Conservation (phyloP, 2,113 vertebrate species). For the Alces alces region DNA sequence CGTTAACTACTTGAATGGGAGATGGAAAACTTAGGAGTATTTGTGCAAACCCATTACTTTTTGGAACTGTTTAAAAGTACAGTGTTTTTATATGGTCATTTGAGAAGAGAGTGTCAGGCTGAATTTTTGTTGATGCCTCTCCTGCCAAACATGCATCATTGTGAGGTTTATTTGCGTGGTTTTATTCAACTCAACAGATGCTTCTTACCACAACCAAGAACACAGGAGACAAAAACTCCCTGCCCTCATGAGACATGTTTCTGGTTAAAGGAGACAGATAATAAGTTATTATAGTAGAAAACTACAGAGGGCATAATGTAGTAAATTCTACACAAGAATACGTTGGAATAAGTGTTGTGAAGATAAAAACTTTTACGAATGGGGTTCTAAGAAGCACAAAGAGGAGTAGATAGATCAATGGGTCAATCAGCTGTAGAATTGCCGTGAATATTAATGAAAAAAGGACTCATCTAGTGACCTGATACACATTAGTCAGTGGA, state of each 20-base stretch:
- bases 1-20: background rate
- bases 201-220: background rate
- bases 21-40: background rate
- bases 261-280: background rate
- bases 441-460: background rate
- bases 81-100: background rate
- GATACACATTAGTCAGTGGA: background rate
- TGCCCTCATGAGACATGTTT: background rate
- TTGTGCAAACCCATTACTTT: background rate
- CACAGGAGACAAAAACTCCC: background rate
- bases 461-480: background rate
- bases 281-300: background rate
- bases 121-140: background rate
- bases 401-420: accelerated
- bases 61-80: background rate
- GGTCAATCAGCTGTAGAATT: background rate
- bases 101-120: background rate
- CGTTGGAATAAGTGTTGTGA: too few species aligned
- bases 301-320: background rate
- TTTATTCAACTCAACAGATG: background rate
- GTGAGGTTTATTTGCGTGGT: background rate
- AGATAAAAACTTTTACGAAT: background rate
- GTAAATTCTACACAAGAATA: background rate
- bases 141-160: background rate
- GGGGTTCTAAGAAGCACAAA: background rate